Conservation (phyloP, 2,888 invertebrate genomes). For the Cyclophora punctaria region DNA sequence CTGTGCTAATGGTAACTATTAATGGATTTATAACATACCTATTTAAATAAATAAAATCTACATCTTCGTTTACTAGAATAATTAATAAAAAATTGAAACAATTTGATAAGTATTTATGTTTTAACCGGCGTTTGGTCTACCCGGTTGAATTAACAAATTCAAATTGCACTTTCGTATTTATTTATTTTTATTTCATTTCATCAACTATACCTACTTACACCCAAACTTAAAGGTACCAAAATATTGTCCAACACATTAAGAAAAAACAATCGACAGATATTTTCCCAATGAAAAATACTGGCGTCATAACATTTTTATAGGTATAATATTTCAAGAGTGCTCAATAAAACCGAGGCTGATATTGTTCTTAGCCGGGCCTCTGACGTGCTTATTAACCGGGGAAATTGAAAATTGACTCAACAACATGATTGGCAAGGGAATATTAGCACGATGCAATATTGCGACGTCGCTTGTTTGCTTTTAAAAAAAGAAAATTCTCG, state of each 20-base stretch:
- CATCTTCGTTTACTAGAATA: too few relatives aligned
- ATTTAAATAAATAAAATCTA: too few relatives aligned
- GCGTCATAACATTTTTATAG: background rate
- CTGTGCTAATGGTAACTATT: too few relatives aligned
- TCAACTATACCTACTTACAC: too few relatives aligned
- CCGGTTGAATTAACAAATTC: too few relatives aligned
- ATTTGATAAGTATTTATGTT: too few relatives aligned
- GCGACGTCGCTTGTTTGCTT: slow-evolving; percentile 52
- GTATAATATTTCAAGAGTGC: slow-evolving; percentile 11
- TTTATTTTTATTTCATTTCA: too few relatives aligned
- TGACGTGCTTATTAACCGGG: slow-evolving; percentile 68
- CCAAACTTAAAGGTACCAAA: too few relatives aligned
- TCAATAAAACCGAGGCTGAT: slow-evolving; percentile 42
- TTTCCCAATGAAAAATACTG: slow-evolving; percentile 18
- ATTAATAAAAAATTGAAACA: too few relatives aligned
- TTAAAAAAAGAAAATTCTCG: slow-evolving; percentile 49
- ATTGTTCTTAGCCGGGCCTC: slow-evolving; percentile 50
- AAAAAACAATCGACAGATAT: slow-evolving; percentile 5
- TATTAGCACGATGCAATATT: slow-evolving; percentile 68
- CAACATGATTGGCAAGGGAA: slow-evolving; percentile 71
- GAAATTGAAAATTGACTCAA: slow-evolving; percentile 72
- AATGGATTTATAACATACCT: too few relatives aligned
- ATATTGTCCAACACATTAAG: background rate
- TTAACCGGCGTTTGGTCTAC: too few relatives aligned
- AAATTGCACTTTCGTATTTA: too few relatives aligned